Conservation (phyloP, 2,888 invertebrate species). For the Phengaris arion region DNA sequence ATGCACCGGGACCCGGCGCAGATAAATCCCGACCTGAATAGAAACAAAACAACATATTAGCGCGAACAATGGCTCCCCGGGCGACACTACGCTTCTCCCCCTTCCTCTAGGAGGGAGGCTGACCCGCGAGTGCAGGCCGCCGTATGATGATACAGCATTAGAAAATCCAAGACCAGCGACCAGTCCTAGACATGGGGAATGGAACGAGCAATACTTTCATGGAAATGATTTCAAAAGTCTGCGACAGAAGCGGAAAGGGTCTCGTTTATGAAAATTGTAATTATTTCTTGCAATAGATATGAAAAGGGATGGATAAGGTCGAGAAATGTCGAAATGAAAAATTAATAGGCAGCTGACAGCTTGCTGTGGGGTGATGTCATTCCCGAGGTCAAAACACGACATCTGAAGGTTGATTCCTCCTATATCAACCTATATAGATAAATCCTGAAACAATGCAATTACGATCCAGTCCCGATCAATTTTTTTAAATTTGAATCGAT, state of each 20-base stretch:
- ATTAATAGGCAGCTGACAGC: slow-evolving; percentile 18
- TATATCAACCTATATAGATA: too few species aligned
- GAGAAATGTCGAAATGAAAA: slow-evolving; percentile 16
- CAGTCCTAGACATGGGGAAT: too few species aligned
- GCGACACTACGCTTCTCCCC: slow-evolving; percentile 19
- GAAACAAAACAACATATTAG: slow-evolving; percentile 39
- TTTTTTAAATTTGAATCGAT: too few species aligned
- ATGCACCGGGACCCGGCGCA: slow-evolving; percentile 32
- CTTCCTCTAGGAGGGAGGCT: background rate
- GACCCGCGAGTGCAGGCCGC: background rate
- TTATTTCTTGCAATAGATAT: background rate
- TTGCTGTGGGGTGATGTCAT: background rate
- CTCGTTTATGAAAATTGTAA: slow-evolving; percentile 3
- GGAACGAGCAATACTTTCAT: too few species aligned
- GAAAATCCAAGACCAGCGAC: too few species aligned
- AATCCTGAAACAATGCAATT: too few species aligned
- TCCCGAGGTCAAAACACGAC: background rate
- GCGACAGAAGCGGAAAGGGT: background rate
- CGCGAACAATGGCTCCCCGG: slow-evolving; percentile 37
- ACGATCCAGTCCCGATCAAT: too few species aligned
- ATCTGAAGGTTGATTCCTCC: too few species aligned
- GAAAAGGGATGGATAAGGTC: background rate
- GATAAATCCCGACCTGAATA: slow-evolving; percentile 32
- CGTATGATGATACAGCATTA: too few species aligned
- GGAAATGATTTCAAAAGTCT: too few species aligned